Conservation (phyloP, 2,888 invertebrate genomes). For the Dicyrtomina minuta region DNA sequence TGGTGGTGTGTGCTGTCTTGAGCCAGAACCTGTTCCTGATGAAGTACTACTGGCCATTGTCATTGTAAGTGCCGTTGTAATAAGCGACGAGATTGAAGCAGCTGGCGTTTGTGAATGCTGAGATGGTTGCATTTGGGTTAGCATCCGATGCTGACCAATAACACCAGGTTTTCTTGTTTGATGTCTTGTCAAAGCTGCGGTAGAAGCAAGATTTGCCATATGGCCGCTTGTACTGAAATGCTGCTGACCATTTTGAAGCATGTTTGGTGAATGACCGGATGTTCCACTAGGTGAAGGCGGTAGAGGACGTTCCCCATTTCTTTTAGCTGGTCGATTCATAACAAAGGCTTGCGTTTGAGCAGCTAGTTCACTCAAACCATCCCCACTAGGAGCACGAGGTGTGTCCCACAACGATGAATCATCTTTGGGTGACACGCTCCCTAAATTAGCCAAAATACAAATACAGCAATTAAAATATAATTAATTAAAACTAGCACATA, state of each 20-base stretch:
- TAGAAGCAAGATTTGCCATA: conserved; percentile 15
- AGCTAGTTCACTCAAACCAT: conserved; percentile 48
- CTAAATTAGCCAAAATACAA: conserved; percentile 14
- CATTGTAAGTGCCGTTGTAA: conserved; percentile 33
- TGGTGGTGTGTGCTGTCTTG: conserved; percentile 43
- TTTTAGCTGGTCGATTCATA: conserved; percentile 39
- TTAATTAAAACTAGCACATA: conserved; percentile 7
- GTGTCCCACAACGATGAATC: conserved; percentile 46
- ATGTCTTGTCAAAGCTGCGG: conserved; percentile 27
- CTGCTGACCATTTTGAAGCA: conserved; percentile 28
- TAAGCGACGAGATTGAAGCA: conserved; percentile 4
- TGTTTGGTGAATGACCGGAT: conserved; percentile 23
- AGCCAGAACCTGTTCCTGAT: not conserved
- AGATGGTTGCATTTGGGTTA: not conserved
- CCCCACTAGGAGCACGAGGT: conserved; percentile 41
- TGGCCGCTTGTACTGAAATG: conserved; percentile 13
- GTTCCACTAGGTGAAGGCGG: conserved; percentile 14
- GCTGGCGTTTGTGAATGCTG: not conserved
- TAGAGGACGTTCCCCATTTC: conserved; percentile 20
- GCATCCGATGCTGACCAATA: conserved; percentile 43
- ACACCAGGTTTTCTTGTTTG: conserved; percentile 42
- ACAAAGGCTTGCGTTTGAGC: conserved; percentile 47
- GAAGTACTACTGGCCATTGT: conserved; percentile 24
- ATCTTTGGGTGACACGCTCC: conserved; percentile 36
- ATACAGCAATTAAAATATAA: not conserved